Evolutionary conservation across 2,113 vertebrate species (phyloP), one percentile per base, ranked within the genome.

Genomic region (Saccopteryx bilineata): DNA sequence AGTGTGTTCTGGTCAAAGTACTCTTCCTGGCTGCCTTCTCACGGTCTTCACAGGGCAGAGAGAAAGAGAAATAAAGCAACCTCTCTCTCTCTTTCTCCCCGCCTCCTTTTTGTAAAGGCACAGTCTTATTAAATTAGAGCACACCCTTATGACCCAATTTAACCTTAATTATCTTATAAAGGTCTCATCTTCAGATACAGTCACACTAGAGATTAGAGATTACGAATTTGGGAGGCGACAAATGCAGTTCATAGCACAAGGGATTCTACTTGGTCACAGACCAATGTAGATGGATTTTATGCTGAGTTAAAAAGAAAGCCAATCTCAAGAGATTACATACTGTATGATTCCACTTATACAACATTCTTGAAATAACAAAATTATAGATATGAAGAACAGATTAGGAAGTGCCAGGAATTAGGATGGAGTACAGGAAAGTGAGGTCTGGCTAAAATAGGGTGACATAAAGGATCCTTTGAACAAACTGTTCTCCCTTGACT

Each of bases 361-460:
- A 33, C 19, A 83, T 86, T 52, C 15, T 60, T 82, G 24, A 81
- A 93, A 48, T 88, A 19, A 79, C 39, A 91, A 78, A 39, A 86
- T 93, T 46, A 72, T 4, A n/a, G 21, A 91, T 21, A 58, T 28
- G 13, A 50, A 82, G 63, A 96, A 28, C 12, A 58, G 58, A 92
- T 26, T 33, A 46, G 31, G 31, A 7, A 23, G n/a, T 87, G 18
- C 52, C 11, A 81, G 66, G 63, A 56, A 28, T 68, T 52, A 87
- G 23, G 2, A 7, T 58, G 7, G 52, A 6, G 12, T 63, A 24
- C 3, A 9, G 24, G 50, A 74, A 0, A 14, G 39, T 46, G 24
- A 7, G 52, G 46, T 28, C 31, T 80, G 46, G n/a, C 8, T 58
- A 18, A 46, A 68, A 76, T 10, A 81, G 11, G 28, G 65, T 65